Evolutionary conservation across 2,888 invertebrate species (phyloP).

Genomic region (Polymixis lichenea): DNA sequence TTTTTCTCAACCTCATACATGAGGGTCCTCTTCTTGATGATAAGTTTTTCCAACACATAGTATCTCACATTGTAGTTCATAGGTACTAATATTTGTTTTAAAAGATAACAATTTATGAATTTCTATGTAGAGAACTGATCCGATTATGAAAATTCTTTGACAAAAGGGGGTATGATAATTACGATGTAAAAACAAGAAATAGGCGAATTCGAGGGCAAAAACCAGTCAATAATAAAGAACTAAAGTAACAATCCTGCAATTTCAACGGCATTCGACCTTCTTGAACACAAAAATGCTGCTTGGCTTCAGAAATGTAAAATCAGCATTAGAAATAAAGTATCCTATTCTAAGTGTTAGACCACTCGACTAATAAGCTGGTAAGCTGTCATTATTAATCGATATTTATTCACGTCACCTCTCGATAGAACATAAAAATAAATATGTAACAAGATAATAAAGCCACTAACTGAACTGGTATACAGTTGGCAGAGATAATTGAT

Average conservation of each 20-base stretch:
- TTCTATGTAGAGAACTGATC: too few relatives aligned
- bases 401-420: constrained; percentile 55
- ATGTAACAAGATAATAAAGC: constrained; percentile 57
- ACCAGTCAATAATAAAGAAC: too few relatives aligned
- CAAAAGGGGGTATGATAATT: too few relatives aligned
- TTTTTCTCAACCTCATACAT: too few relatives aligned
- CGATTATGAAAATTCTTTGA: too few relatives aligned
- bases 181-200: too few relatives aligned
- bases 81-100: too few relatives aligned
- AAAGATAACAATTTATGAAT: too few relatives aligned
- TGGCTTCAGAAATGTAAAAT: neutral
- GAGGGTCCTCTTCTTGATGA: too few relatives aligned
- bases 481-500: constrained; percentile 62
- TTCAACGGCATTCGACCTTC: neutral
- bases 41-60: too few relatives aligned
- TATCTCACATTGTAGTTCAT: too few relatives aligned
- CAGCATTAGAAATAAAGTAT: constrained; percentile 22
- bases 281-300: constrained; percentile 24
- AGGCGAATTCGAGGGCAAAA: too few relatives aligned
- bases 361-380: constrained; percentile 47
- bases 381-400: constrained; percentile 56
- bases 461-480: constrained; percentile 52
- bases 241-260: neutral
- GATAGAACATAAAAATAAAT: constrained; percentile 60
- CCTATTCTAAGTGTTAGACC: constrained; percentile 36